Conservation (phyloP, 2,888 invertebrate species). For the Agrotis puta region DNA sequence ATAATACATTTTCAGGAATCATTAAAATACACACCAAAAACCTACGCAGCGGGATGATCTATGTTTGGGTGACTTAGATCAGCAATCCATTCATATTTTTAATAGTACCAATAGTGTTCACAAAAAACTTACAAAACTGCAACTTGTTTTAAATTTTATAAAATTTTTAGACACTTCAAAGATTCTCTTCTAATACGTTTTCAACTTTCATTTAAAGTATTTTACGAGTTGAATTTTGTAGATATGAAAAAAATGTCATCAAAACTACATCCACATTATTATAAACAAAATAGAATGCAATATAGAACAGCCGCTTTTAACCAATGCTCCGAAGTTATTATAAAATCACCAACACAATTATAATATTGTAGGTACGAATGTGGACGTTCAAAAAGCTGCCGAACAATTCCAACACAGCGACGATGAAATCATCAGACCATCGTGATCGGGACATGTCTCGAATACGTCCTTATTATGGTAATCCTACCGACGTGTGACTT, state of each 20-base stretch:
- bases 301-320: not conserved
- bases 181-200: not conserved
- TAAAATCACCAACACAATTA: not conserved
- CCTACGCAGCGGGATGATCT: too few relatives aligned
- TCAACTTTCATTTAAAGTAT: not conserved
- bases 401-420: not conserved
- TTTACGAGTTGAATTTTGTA: not conserved
- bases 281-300: not conserved
- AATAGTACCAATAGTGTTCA: too few relatives aligned
- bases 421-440: not conserved
- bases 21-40: too few relatives aligned
- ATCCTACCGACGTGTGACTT: constrained; percentile 74
- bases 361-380: too few relatives aligned
- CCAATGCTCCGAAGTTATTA: not conserved
- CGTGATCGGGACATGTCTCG: constrained; percentile 9
- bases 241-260: not conserved
- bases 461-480: constrained; percentile 10
- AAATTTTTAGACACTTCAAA: too few relatives aligned
- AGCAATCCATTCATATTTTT: too few relatives aligned
- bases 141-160: too few relatives aligned
- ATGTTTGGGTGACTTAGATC: too few relatives aligned
- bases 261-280: too few relatives aligned
- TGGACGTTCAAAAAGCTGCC: not conserved
- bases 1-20: not conserved
- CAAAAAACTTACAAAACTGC: too few relatives aligned